These are phyloP conservation scores for Tetranychus urticae DNA, from an alignment of 1,140 invertebrate genomes.

Conservation along the genomic window DNA sequence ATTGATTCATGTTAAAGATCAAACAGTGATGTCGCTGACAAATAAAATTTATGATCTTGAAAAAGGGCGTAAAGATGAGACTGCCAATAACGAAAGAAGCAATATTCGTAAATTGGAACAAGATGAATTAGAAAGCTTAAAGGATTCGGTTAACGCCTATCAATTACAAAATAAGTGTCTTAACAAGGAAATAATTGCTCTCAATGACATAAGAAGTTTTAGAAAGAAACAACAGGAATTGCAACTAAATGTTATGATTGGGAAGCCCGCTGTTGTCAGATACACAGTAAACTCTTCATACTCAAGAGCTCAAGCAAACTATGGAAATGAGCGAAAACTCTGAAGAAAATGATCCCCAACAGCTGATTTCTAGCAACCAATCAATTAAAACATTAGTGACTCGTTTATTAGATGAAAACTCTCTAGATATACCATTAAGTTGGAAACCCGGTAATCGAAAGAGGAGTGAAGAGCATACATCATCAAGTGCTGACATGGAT, in stretches of 20 bases:
- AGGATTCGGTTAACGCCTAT: constrained; percentile 25
- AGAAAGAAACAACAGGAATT: constrained; percentile 20
- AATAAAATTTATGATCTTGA: constrained; percentile 20
- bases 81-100: background rate
- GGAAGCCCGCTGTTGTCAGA: constrained; percentile 26
- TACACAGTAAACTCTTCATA: constrained; percentile 24
- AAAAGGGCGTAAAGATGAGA: constrained; percentile 3
- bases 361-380: constrained; percentile 3
- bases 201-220: constrained; percentile 23
- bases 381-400: constrained; percentile 6
- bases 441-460: constrained; percentile 8
- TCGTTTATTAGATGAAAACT: constrained; percentile 8
- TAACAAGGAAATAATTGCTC: constrained; percentile 27
- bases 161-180: constrained; percentile 27
- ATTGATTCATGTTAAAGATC: constrained; percentile 21
- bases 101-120: background rate
- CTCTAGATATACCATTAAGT: constrained; percentile 11
- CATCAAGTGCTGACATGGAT: background rate
- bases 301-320: constrained; percentile 23
- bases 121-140: constrained; percentile 9
- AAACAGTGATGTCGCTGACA: constrained; percentile 19
- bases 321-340: background rate
- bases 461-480: background rate
- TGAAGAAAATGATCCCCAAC: background rate
- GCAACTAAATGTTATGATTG: constrained; percentile 20